A percentile compares a stretch with the other conserved stretches of the same genome.
These are phyloP conservation scores for Aurelia aurita DNA, from an alignment of 30 jellyfish, hydroid and myxozoan species.

Conservation along the genomic window DNA sequence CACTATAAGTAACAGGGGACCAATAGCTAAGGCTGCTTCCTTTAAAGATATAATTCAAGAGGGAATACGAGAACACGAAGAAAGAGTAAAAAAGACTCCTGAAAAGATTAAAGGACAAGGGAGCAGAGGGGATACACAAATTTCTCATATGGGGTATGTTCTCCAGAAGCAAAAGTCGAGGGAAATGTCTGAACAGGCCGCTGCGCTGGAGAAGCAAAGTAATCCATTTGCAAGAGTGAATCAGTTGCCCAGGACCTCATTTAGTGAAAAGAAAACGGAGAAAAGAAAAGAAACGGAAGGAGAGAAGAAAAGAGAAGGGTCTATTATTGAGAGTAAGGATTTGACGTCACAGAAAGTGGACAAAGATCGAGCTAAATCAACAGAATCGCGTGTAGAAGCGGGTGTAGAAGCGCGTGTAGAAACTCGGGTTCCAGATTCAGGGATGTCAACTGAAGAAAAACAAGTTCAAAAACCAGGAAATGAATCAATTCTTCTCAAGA, in stretches of 20 bases:
- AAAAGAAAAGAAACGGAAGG: neutral
- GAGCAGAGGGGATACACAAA: neutral
- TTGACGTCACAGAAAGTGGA: neutral
- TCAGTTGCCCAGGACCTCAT: neutral
- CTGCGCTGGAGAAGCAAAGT: neutral
- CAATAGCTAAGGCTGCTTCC: neutral
- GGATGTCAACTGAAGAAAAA: neutral
- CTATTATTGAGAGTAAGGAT: neutral
- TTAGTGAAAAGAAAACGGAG: neutral
- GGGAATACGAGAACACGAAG: slow-evolving; percentile 13
- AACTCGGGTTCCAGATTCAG: neutral
- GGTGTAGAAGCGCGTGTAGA: neutral
- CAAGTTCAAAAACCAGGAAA: neutral
- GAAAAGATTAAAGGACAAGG: neutral
- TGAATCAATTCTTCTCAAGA: slow-evolving; percentile 16
- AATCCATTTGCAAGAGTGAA: slow-evolving; percentile 44
- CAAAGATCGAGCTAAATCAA: neutral
- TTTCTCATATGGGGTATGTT: neutral
- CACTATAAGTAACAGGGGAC: neutral
- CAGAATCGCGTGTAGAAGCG: neutral
- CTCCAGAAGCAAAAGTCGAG: too few species aligned
- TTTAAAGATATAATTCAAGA: slow-evolving; percentile 30
- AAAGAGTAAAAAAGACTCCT: neutral
- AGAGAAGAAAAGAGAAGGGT: neutral
- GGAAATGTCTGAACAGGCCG: neutral